Conservation (phyloP, 2,113 vertebrate genomes). For the Corydoras sp. region DNA sequence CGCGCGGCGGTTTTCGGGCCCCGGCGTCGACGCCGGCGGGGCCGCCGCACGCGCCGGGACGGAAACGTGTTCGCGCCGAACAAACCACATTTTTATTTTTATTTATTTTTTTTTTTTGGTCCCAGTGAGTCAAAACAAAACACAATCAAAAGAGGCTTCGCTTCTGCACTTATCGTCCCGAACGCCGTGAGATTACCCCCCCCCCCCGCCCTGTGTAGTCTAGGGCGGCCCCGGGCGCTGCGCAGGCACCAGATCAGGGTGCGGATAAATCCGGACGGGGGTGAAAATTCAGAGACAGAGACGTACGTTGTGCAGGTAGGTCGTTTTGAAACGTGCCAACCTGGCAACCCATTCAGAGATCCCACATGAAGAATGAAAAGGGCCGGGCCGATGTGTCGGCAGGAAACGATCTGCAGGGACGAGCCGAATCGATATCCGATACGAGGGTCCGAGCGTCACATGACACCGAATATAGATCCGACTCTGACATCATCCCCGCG, state of each 20-base stretch:
- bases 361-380: too few relatives aligned
- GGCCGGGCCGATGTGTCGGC: too few relatives aligned
- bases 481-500: too few relatives aligned
- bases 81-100: too few relatives aligned
- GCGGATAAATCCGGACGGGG: constrained; percentile 53
- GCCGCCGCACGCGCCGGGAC: constrained; percentile 35
- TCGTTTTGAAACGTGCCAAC: constrained; percentile 2
- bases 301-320: constrained; percentile 41
- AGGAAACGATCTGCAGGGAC: too few relatives aligned
- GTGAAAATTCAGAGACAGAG: constrained; percentile 55
- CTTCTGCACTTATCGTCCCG: constrained; percentile 28
- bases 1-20: constrained; percentile 34
- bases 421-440: too few relatives aligned
- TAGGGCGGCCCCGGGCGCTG: constrained; percentile 43
- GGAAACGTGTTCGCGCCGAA: constrained; percentile 39
- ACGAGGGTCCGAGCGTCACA: too few relatives aligned
- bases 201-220: constrained; percentile 60
- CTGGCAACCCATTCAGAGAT: too few relatives aligned
- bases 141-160: constrained; percentile 49
- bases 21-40: constrained; percentile 23
- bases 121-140: constrained; percentile 66
- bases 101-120: constrained; percentile 44
- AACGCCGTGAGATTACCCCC: constrained; percentile 45
- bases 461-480: too few relatives aligned
- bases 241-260: constrained; percentile 46